Evolutionary conservation across 2,797 vertebrate genomes (phyloP), one percentile per base, ranked within the genome.

Genomic region (Thripadectes ignobilis): DNA sequence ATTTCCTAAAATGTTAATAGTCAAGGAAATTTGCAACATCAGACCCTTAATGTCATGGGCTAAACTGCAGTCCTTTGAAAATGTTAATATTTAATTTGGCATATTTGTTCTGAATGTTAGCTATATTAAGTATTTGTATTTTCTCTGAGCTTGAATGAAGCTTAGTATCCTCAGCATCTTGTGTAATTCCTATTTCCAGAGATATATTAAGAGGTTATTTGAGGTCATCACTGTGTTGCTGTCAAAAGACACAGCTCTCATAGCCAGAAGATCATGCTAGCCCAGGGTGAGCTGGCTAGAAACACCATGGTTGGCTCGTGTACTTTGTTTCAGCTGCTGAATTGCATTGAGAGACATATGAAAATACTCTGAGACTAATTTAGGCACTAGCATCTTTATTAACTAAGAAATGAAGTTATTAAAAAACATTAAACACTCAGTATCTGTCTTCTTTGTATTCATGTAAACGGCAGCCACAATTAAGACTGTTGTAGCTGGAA

Each of bases 121-220:
- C 83, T 88, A 16, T 86, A 84, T 87, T 79, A 79, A 93, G 92
- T 93, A 77, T 77, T 89, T 91, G 59, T 89, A n/a, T 91, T 94
- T 95, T 88, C n/a, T 75, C 67, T 54, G 78, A 77, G 82, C 86
- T 91, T 87, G 65, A 92, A 93, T 85, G 72, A 68, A 83, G 88
- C 61, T 93, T 93, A 89, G 62, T 89, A 88, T 87, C 91, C 92
- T 72, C 81, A 72, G 57, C 59, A 69, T 91, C 78, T 85, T 89
- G 57, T 92, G 49, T 96, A 89, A 96, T 78, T 94, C 48, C 93
- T 65, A n/a, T 62, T 96, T 96, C 66, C 89, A 88, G 85, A 80
- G 89, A 45, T 74, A 68, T 55, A 74, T 88, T 93, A 71, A 74
- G 84, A 88, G 94, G 95, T 96, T 94, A 91, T 94, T 88, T 92